Percentiles rank a stretch among this genome's conserved stretches.
Evolutionary conservation across 2,888 invertebrate genomes (phyloP).

Genomic region (Papilio elwesi): DNA sequence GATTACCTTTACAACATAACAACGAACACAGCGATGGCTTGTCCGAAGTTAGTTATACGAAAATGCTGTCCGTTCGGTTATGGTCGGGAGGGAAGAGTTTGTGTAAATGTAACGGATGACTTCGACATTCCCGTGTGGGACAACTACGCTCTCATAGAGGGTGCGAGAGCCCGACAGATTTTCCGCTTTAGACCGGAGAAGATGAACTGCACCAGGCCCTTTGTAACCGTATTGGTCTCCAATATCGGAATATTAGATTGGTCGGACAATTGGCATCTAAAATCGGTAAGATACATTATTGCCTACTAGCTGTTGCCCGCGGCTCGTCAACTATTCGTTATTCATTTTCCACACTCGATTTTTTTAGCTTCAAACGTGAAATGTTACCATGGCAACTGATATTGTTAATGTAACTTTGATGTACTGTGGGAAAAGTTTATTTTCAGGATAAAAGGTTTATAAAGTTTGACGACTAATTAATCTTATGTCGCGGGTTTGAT

Average conservation of each 20-base stretch:
- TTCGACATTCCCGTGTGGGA: slow-evolving; percentile 63
- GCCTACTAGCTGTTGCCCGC: too few relatives aligned
- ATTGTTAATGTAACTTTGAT: too few relatives aligned
- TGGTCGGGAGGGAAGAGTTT: slow-evolving; percentile 52
- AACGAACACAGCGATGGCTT: slow-evolving; percentile 54
- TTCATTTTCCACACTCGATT: too few relatives aligned
- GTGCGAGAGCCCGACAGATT: slow-evolving; percentile 49
- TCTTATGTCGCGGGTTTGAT: too few relatives aligned
- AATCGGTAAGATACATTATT: slow-evolving; percentile 54
- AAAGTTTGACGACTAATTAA: too few relatives aligned
- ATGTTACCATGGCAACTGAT: too few relatives aligned
- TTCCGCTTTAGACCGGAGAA: slow-evolving; percentile 60
- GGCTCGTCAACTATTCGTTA: too few relatives aligned
- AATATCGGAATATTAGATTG: slow-evolving; percentile 34
- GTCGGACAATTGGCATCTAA: slow-evolving; percentile 49
- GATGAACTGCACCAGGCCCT: slow-evolving; percentile 51
- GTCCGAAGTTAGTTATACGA: slow-evolving; percentile 55
- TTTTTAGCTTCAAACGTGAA: too few relatives aligned
- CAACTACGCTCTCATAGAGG: slow-evolving; percentile 46
- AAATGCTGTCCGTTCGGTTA: slow-evolving; percentile 67
- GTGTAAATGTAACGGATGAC: slow-evolving; percentile 47
- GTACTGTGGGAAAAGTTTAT: too few relatives aligned
- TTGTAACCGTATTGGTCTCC: slow-evolving; percentile 49
- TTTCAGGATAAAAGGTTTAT: too few relatives aligned
- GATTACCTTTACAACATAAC: slow-evolving; percentile 57